Evolutionary conservation across 2,797 vertebrate species (phyloP), one percentile per base, ranked within the genome.

Genomic region (Fistularia commersonii): DNA sequence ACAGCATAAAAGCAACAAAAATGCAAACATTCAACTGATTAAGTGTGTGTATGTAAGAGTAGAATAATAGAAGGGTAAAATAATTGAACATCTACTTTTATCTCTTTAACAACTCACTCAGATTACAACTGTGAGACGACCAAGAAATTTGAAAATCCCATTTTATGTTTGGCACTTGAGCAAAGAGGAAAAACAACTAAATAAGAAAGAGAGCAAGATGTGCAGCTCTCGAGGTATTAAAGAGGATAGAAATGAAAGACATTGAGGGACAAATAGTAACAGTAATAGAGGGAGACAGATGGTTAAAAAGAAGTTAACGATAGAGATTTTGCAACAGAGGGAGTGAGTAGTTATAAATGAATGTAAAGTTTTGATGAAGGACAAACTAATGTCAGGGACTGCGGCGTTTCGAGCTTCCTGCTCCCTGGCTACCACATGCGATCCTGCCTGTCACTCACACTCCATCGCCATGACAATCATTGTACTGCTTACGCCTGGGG

Each of bases 371-470:
- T 87, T 83, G 83, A 91, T 90, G 89, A 91, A 92, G 90, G 90
- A 90, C 90, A 88, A 86, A 89, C 81, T 90, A 91, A 91, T 91
- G 90, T 92, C 90, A 92, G 73, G 76, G 87, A 89, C 84, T 90
- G 81, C 77, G 88, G 89, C 89, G 57, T 77, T 89, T 76, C 75
- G 60, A 75, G 83, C 83, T 84, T 87, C 83, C 86, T 87, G 81
- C 87, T 89, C 88, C 60, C 73, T 83, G 89, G 90, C 88, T 86
- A 86, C 57, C 77, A 81, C 86, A 86, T 88, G 86, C 83, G 83
- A 89, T 89, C 83, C 74, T 64, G 81, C 84, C 89, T 91, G 90
- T 92, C 90, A 91, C 84, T 92, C 90, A 91, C 84, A 82, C 86
- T 91, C 84, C 79, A 85, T 84, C 79, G 76, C 76, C 79, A 86